Percentiles rank a stretch among this genome's conserved stretches.
Conservation (phyloP, 2,888 invertebrate genomes). For the Hyles lineata region DNA sequence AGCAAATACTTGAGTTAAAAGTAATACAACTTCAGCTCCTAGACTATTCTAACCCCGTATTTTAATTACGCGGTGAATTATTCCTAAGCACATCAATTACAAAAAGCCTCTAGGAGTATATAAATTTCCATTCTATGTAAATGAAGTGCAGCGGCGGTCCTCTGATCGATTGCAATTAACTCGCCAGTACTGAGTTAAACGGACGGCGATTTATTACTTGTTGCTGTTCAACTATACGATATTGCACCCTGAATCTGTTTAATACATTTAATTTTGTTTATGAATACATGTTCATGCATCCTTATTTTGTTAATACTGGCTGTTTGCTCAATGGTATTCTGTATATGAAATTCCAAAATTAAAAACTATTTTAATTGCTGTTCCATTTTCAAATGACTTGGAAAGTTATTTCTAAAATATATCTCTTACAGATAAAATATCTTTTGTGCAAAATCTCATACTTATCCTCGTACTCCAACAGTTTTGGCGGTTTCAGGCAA, state of each 20-base stretch:
- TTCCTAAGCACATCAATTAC: conserved; percentile 21
- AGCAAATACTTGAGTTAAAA: background rate
- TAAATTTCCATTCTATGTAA: conserved; percentile 26
- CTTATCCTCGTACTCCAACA: too few relatives aligned
- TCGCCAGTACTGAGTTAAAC: conserved; percentile 6
- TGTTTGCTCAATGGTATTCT: too few relatives aligned
- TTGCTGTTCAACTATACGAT: conserved; percentile 26
- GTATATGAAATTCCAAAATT: too few relatives aligned
- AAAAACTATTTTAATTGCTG: too few relatives aligned
- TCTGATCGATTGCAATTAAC: conserved; percentile 23
- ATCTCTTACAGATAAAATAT: too few relatives aligned
- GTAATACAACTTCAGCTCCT: background rate
- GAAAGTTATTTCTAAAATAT: too few relatives aligned
- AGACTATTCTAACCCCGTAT: background rate
- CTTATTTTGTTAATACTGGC: too few relatives aligned
- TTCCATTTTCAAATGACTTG: too few relatives aligned
- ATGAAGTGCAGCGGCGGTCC: conserved; percentile 14
- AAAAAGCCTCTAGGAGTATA: conserved; percentile 24
- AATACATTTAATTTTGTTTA: background rate
- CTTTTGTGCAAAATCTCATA: too few relatives aligned
- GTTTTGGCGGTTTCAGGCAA: too few relatives aligned
- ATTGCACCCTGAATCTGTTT: conserved; percentile 4
- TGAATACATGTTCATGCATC: background rate
- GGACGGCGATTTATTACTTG: conserved; percentile 20
- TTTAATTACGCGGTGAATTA: conserved; percentile 39